A percentile compares a stretch with the other conserved stretches of the same genome.
These are phyloP conservation scores for Apteryx owenii DNA, from an alignment of 2,113 vertebrate genomes.

Conservation along the genomic window DNA sequence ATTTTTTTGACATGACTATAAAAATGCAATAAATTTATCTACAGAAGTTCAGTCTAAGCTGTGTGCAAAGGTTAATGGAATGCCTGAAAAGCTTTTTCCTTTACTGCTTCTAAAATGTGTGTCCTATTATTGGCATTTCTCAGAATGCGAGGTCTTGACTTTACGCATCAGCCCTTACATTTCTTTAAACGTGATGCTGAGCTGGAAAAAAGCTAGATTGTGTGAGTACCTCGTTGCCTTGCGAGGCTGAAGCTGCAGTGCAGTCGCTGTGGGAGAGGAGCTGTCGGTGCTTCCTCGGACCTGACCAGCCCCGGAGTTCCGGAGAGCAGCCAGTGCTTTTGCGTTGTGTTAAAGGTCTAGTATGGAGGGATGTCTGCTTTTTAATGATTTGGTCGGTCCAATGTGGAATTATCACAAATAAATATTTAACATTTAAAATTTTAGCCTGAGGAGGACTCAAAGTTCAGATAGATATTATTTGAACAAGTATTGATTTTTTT, in stretches of 20 bases:
- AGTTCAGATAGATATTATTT: neutral
- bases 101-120: neutral
- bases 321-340: neutral
- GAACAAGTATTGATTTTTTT: neutral
- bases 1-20: neutral
- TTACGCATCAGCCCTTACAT: neutral
- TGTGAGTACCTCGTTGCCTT: accelerated
- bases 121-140: neutral
- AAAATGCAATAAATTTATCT: slow-evolving; percentile 33
- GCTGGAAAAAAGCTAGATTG: neutral
- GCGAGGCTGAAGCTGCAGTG: neutral
- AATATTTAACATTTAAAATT: neutral
- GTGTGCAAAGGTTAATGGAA: neutral
- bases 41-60: neutral
- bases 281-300: neutral
- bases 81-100: neutral
- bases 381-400: neutral
- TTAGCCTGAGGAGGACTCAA: neutral
- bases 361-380: too few species aligned
- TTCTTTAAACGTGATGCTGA: neutral
- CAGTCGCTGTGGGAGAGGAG: neutral
- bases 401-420: neutral
- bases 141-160: neutral
- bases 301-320: neutral
- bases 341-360: accelerated